Evolutionary conservation across 2,888 invertebrate genomes (phyloP).

Genomic region (Dexiosoma caninum): DNA sequence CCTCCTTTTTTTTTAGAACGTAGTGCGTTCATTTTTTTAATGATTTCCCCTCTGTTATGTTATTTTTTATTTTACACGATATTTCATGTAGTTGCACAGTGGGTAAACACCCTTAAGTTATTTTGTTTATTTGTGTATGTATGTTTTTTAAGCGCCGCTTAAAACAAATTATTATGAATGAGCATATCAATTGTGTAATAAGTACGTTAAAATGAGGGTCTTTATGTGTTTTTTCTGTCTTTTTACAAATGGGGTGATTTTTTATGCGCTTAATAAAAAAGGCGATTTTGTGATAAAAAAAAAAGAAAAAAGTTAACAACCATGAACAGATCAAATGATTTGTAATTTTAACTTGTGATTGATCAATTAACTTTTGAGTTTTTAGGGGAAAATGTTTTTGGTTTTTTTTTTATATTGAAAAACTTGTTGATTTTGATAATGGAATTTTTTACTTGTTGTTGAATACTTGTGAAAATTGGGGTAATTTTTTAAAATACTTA

Average conservation of each 20-base stretch:
- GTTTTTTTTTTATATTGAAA: not conserved
- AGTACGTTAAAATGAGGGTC: conserved; percentile 38
- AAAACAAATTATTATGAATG: conserved; percentile 49
- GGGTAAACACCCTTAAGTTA: conserved; percentile 55
- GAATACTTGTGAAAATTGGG: too few relatives aligned
- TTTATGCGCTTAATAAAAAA: conserved; percentile 58
- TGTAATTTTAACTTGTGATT: conserved; percentile 53
- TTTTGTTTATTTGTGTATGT: conserved; percentile 24
- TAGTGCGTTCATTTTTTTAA: conserved; percentile 21
- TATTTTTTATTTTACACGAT: conserved; percentile 1
- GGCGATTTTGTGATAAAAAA: conserved; percentile 38
- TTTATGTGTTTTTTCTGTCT: not conserved
- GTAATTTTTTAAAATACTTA: too few relatives aligned
- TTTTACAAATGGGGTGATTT: conserved; percentile 50
- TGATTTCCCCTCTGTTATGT: not conserved
- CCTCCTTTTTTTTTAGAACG: conserved; percentile 18
- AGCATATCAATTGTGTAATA: conserved; percentile 40
- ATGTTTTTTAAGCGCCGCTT: conserved; percentile 55
- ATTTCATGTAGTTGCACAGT: conserved; percentile 39
- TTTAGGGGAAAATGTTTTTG: conserved; percentile 1
- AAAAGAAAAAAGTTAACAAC: conserved; percentile 29
- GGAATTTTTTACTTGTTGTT: too few relatives aligned
- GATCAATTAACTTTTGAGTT: conserved; percentile 50
- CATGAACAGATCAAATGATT: conserved; percentile 49
- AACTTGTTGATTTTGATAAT: conserved; percentile 6